Evolutionary conservation across 2,888 invertebrate species (phyloP), one percentile per base, ranked within the genome.

Genomic region (Caenorhabditis sp.): DNA sequence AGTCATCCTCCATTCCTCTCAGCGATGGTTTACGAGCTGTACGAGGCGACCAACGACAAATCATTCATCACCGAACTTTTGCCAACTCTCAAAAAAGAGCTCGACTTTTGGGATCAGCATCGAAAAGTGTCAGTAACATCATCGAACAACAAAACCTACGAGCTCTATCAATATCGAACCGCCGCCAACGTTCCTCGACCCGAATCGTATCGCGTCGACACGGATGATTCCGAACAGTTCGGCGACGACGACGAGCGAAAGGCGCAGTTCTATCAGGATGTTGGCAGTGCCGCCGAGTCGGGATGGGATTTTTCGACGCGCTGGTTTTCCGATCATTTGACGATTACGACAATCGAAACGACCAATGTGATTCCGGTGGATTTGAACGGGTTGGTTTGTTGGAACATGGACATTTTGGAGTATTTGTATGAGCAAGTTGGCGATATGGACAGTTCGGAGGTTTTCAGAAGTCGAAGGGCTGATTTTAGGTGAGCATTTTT

Each of bases 251-350:
- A 61, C 19, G 59, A 53, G 12, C 63, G 65, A 23, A 53, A 64
- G 19, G 69, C 66, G 21, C 58, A 67, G 58, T 83, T 81, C 64
- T 83, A 66, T 62, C 67, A 78, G 77, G 70, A 82, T 51, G 58
- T 82, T 10, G 82, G 80, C 1, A 73, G 77, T 27, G 82, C 84
- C 0, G 95, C 95, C 0, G 96, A 96, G 88, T 95, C 94, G 0
- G 96, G 96, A 1, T 95, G 95, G 95, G 96, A 97, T 88, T 97
- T 95, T 89, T 94, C 94, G 0, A 93, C 93, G 0, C 90, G 96
- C 59, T 96, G 95, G 95, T 94, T 93, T 88, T 92, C 92, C 19
- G 77, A 85, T 50, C 66, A 83, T 54, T 55, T 55, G 23, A 69
- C 69, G 0, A 55, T 84, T 50, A 54, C 64, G 10, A 61, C 61